Percentiles rank a stretch among this genome's conserved stretches.
phyloP scores from a whole-genome alignment of 2,888 invertebrate genomes.

The Eupithecia centaureata region DNA sequence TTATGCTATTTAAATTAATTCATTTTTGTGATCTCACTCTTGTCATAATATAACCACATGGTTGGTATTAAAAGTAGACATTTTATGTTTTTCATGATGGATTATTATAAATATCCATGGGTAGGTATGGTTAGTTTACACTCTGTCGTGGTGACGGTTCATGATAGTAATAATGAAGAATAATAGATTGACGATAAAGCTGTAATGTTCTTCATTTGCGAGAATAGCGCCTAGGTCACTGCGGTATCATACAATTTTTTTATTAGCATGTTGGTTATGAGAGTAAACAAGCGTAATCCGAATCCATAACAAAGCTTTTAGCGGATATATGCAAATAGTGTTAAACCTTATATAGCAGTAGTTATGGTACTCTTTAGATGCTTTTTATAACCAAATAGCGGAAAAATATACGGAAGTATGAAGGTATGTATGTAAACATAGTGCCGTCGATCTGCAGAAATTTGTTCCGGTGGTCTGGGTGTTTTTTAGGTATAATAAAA shows the following conservation, averaged over 20 bases:
- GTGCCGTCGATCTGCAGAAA: too few relatives aligned
- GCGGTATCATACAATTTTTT: constrained; percentile 16
- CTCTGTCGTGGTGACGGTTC: too few relatives aligned
- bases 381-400: not conserved
- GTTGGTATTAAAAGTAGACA: too few relatives aligned
- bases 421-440: too few relatives aligned
- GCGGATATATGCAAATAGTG: constrained; percentile 36
- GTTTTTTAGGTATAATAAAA: too few relatives aligned
- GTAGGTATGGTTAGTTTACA: too few relatives aligned
- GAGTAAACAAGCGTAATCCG: constrained; percentile 13
- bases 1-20: not conserved
- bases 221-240: not conserved
- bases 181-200: not conserved
- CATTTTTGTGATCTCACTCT: not conserved
- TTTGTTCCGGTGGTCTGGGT: too few relatives aligned
- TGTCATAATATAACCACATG: not conserved
- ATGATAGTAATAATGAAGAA: not conserved
- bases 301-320: constrained; percentile 43
- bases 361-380: not conserved
- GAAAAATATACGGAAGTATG: not conserved
- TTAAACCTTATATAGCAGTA: not conserved
- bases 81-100: too few relatives aligned
- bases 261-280: constrained; percentile 37
- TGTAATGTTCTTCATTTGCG: not conserved
- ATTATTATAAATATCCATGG: too few relatives aligned